Percentiles rank a stretch among this genome's conserved stretches.
phyloP scores from a whole-genome alignment of 2,797 vertebrate species.

The Phrynocephalus guinanensis region DNA sequence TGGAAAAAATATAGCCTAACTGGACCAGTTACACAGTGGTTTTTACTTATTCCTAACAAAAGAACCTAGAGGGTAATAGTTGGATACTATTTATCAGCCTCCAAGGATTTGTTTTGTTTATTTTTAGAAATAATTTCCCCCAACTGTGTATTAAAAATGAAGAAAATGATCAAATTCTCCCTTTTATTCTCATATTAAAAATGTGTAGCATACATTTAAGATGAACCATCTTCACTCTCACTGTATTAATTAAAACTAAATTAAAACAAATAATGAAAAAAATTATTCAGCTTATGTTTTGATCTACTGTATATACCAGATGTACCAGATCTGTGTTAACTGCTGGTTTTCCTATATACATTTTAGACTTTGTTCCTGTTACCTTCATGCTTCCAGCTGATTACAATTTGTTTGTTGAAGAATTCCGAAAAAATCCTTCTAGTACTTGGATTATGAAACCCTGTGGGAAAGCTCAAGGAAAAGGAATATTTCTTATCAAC shows the following conservation, averaged over 20 bases:
- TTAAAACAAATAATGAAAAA: conserved; percentile 19
- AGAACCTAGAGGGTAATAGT: too few relatives aligned
- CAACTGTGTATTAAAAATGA: background rate
- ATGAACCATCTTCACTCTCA: background rate
- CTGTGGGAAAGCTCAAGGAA: conserved; percentile 97
- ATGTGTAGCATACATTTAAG: background rate
- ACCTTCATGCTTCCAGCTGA: conserved; percentile 98
- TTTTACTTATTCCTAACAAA: too few relatives aligned
- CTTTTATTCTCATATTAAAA: background rate
- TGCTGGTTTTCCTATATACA: background rate
- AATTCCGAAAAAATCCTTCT: conserved; percentile 95
- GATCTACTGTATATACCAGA: background rate
- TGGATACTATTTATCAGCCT: too few relatives aligned
- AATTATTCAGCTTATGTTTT: background rate
- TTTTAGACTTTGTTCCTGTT: conserved; percentile 94
- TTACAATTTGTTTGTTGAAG: conserved; percentile 98
- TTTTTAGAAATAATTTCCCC: background rate
- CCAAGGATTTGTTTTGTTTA: too few relatives aligned
- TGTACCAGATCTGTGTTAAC: conserved; percentile 3
- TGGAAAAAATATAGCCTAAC: too few relatives aligned
- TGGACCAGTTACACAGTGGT: too few relatives aligned
- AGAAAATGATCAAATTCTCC: background rate
- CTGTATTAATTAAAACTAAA: conserved; percentile 7
- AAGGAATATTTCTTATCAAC: conserved; percentile 99
- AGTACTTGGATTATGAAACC: conserved; percentile 99